Conservation (phyloP, 2,113 vertebrate genomes). For the Aegithalos caudatus region DNA sequence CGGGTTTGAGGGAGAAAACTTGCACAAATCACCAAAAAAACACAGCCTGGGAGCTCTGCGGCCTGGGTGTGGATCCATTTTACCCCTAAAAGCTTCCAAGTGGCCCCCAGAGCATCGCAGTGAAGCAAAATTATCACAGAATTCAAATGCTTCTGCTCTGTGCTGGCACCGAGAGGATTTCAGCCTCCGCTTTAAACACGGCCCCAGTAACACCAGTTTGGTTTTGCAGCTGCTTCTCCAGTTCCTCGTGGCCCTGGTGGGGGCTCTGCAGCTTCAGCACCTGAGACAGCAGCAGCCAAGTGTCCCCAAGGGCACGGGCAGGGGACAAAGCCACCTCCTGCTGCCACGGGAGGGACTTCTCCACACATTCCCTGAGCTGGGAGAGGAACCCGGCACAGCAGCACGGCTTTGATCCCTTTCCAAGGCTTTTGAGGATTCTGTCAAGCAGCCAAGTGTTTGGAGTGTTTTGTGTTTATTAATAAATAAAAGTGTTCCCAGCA, state of each 20-base stretch:
- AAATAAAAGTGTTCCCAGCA: background rate
- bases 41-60: fast-evolving
- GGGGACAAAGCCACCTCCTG: background rate
- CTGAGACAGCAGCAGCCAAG: background rate
- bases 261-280: background rate
- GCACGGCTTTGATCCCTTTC: background rate
- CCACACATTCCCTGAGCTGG: background rate
- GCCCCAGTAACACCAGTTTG: background rate
- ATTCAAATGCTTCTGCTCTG: fast-evolving
- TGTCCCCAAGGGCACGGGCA: fast-evolving
- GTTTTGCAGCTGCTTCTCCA: background rate
- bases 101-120: background rate
- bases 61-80: background rate
- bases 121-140: fast-evolving
- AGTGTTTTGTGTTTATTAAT: background rate
- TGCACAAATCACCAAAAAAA: background rate
- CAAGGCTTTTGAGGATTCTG: background rate
- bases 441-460: background rate
- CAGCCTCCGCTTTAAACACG: background rate
- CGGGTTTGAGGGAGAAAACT: background rate
- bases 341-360: fast-evolving
- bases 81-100: background rate
- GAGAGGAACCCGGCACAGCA: background rate
- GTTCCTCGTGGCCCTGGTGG: background rate
- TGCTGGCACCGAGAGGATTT: fast-evolving